Evolutionary conservation across 1,140 invertebrate genomes (phyloP).

Genomic region (Leptinotarsa lineolata): DNA sequence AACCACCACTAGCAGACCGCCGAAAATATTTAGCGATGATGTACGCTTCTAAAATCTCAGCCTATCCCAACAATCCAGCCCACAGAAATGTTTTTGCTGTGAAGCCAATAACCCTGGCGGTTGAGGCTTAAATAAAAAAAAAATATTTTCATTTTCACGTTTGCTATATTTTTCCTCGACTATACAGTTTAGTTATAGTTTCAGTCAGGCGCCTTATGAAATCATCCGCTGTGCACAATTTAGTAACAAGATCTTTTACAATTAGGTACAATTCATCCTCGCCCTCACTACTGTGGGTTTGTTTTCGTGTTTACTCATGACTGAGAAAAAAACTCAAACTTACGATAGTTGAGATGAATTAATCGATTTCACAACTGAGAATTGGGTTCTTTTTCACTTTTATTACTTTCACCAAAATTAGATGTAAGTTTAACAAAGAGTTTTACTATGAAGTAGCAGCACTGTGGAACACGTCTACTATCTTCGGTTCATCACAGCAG

Average conservation of each 20-base stretch:
- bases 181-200: conserved; percentile 9
- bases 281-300: conserved; percentile 4
- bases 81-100: too few species aligned
- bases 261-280: conserved; percentile 12
- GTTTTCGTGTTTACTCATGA: conserved; percentile 19
- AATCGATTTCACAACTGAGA: conserved; percentile 13
- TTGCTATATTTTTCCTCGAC: conserved; percentile 4
- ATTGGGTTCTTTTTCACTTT: too few species aligned
- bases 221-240: conserved; percentile 10
- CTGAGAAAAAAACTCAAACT: background rate
- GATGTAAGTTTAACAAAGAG: background rate
- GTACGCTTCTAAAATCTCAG: too few species aligned
- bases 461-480: background rate
- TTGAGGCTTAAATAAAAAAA: too few species aligned
- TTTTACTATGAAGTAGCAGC: conserved; percentile 5
- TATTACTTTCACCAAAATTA: too few species aligned
- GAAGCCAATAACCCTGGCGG: too few species aligned
- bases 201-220: background rate
- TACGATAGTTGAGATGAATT: background rate
- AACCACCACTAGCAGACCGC: too few species aligned
- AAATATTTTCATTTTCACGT: background rate
- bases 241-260: conserved; percentile 5
- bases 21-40: too few species aligned
- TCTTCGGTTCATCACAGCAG: background rate
- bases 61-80: too few species aligned